Evolutionary conservation across 2,797 vertebrate genomes (phyloP).

Genomic region (Dendrocincla tyrannina): DNA sequence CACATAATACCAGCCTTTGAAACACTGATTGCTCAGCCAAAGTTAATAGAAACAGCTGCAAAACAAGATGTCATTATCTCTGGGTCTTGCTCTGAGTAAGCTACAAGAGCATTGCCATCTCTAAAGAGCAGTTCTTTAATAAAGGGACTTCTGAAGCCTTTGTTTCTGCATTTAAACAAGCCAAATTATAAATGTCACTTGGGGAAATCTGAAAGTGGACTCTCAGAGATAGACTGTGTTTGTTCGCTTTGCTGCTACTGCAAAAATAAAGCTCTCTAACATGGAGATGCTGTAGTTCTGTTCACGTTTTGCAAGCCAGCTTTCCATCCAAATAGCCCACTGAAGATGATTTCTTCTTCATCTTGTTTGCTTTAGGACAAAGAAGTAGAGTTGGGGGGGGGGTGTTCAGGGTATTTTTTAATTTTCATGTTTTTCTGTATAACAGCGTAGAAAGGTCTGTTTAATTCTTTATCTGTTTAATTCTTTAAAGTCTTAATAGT

Average conservation of each 20-base stretch:
- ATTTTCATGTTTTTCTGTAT: background rate
- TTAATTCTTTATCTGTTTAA: background rate
- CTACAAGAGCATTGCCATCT: conserved; percentile 32
- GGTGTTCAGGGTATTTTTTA: rapidly evolving
- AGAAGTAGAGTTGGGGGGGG: background rate
- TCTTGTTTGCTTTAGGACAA: background rate
- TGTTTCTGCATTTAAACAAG: conserved; percentile 22
- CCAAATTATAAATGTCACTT: background rate
- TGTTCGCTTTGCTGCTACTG: background rate
- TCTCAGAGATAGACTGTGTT: background rate
- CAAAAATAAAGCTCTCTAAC: background rate
- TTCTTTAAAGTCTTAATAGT: background rate
- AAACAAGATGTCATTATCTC: conserved; percentile 51
- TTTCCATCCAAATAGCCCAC: background rate
- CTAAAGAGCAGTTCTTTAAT: conserved; percentile 49
- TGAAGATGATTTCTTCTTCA: background rate
- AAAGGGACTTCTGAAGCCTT: conserved; percentile 25
- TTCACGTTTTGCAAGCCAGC: background rate
- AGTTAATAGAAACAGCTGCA: conserved; percentile 62
- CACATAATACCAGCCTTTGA: conserved; percentile 31
- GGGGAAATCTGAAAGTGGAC: conserved; percentile 17
- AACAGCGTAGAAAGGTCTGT: background rate
- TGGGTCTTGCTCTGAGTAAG: conserved; percentile 27
- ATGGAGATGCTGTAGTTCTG: background rate
- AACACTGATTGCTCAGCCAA: conserved; percentile 44